Base-by-base conservation (phyloP, 2,113 vertebrate genomes). In the Mormyrus lacerda region DNA sequence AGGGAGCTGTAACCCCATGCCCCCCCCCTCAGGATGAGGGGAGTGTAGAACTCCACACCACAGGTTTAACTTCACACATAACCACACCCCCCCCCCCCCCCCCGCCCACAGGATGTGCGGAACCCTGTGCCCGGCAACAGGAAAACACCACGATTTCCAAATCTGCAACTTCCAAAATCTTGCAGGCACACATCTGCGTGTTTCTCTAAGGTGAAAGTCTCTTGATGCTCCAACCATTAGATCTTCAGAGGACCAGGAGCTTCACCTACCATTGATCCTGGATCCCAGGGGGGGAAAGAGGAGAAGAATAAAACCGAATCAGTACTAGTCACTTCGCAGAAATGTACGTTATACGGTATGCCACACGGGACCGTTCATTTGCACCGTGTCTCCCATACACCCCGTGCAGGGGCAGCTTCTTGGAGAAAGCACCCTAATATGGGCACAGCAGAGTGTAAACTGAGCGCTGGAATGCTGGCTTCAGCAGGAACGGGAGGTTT, bases 331-430 rank as follows among this genome's bases (percentile, higher is more conserved):
- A 35, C 65, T 73, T 1, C 0, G 27, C 27, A 73, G 27, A 61
- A 61, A 61, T 55, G 2, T 31, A 13, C 8, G 3, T 35, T 73
- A 39, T 73, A 35, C 11, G 15, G 13, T 69, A 31, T 1, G 53
- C 2, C 61, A 9, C 24, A 10, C 13, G 21, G 58, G 58, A 3
- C 58, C 27, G 58, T 61, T 65, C 9, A 65, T 65, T 27, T 10
- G 61, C 61, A 69, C 61, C 27, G 9, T 13, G n/a, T 69, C 73
- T 79, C 13, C 42, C 8, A 19, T 47, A 47, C 24, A 24, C 42
- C 10, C 53, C 89, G 79, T 91, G 89, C 90, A 79, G 42, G 73
- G 48, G 88, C 92, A 92, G 92, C 91, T 92, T 89, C 89, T 88
- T 89, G 10, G 19, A 39, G 83, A 42, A 61, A 24, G n/a, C 47